A percentile compares a stretch with the other conserved stretches of the same genome.
Evolutionary conservation across 92 coral and sea anemone genomes (phyloP).

Genomic region (Chrysogorgia sp.): DNA sequence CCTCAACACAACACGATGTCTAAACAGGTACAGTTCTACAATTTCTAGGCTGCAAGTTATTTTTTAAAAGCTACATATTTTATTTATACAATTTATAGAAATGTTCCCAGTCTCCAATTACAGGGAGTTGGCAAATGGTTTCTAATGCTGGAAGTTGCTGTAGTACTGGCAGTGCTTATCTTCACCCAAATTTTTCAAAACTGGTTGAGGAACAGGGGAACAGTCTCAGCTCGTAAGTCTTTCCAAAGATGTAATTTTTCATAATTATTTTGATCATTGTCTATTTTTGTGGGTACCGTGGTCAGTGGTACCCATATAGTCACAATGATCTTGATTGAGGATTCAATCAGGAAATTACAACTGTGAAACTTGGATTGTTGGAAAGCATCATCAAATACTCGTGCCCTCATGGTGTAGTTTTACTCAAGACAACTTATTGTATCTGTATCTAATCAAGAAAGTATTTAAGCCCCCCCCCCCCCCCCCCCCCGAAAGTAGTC

Average conservation of each 20-base stretch:
- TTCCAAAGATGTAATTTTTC: neutral
- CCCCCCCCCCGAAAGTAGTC: too few species aligned
- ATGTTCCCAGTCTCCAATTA: neutral
- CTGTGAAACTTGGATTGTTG: too few species aligned
- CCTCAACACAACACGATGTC: conserved; percentile 6
- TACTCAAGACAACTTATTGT: too few species aligned
- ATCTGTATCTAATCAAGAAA: too few species aligned
- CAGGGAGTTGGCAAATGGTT: conserved; percentile 87
- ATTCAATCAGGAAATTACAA: too few species aligned
- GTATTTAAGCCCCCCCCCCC: too few species aligned
- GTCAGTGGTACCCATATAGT: conserved; percentile 7
- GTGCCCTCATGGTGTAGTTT: too few species aligned
- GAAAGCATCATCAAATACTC: too few species aligned
- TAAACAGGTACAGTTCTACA: conserved; percentile 5
- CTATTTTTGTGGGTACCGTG: neutral
- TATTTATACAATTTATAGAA: neutral
- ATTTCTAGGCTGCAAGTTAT: neutral
- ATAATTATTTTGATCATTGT: neutral
- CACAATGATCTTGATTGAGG: too few species aligned
- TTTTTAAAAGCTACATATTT: neutral
- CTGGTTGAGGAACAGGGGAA: conserved; percentile 55
- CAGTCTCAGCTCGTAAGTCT: conserved; percentile 87
- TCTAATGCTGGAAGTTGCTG: conserved; percentile 93
- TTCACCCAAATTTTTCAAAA: conserved; percentile 41
- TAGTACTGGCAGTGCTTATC: conserved; percentile 68